Base-by-base conservation (phyloP, 2,888 invertebrate species). In the Nyleta sp. region DNA sequence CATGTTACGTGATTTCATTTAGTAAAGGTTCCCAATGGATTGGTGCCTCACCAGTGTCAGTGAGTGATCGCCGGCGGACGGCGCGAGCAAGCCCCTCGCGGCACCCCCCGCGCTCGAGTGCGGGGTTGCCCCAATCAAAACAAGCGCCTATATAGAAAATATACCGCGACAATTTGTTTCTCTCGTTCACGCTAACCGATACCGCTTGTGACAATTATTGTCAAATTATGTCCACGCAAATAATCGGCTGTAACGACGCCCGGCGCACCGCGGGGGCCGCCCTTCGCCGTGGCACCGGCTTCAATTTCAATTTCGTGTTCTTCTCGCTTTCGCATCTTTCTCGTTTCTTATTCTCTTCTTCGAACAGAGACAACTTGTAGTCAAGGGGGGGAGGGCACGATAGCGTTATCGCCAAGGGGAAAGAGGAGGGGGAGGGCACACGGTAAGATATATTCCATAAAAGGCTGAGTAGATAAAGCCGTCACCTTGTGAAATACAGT, bases 301-400 rank as follows among this genome's bases (percentile, higher is more conserved):
- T 28, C 28, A 72, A 68, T 68, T 78, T 62, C 67, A 78, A 60
- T 71, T 60, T 71, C 42, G 42, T 55, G 15, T 60, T 7, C 8
- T 77, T 67, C 40, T 71, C 22, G 53, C 60, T 65, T 55, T 77
- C 40, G 18, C 62, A 70, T 67, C 70, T 35, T 35, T 78, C 71
- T 76, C 53, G 24, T 77, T 80, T 78, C 50, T 74, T 77, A 40
- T 65, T 77, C 74, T 81, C 73, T 81, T 76, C 59, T 81, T 79
- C 78, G 50, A 68, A 48, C 80, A 70, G 80, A 78, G 83, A 86
- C 84, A 89, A 90, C 89, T 90, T 89, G 88, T 86, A 90, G 90
- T 90, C 90, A 89, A 89, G 90, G 89, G 89, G 83, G 59, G 75
- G 55, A 65, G 70, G 70, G 53, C 38, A 40, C 64, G 64, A 80